Base-by-base conservation (phyloP, 2,888 invertebrate genomes). In the Callyntrura sp. region DNA sequence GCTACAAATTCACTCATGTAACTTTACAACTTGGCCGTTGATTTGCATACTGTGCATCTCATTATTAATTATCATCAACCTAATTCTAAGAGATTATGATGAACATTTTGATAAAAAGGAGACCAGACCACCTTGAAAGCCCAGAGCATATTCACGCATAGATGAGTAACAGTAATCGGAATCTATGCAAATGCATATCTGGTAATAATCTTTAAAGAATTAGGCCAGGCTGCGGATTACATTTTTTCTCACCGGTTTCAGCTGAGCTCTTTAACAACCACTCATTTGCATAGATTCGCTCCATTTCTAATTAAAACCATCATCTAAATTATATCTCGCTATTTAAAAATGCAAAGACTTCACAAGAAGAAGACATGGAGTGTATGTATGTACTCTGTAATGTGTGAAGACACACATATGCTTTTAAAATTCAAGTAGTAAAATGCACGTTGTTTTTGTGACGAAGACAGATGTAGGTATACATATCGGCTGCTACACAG, bases 261-360 rank as follows among this genome's bases (percentile, higher is more conserved):
- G 25, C 65, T 70, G 55, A 73, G 20, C 23, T 8, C 25, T 43
- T 45, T 23, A 17, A 78, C 57, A 25, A 14, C 4, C 0, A 20
- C 17, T 84, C n/a, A 84, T 84, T 84, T 84, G 35, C 84, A 70
- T 84, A 70, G 25, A 84, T 84, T 62, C 65, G 79, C 79, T 79
- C 86, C 86, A 86, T 86, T 86, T 79, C 86, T 86, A 86, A 86
- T 86, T 86, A 86, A 79, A 85, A 73, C 76, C 76, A 65, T 70
- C 65, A 68, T 55, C 55, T 28, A 23, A 82, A 62, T 43, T 81
- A n/a, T 43, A 79, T 60, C 79, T 57, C 12, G 0, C 60, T 57
- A 79, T 79, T 79, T 62, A 82, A 62, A 82, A 62, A 81, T 81
- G 62, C 60, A 81, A 82, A 79, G 57, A 79, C 79, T 79, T 43